phyloP scores from a whole-genome alignment of 2,113 vertebrate genomes.

The Strix uralensis region DNA sequence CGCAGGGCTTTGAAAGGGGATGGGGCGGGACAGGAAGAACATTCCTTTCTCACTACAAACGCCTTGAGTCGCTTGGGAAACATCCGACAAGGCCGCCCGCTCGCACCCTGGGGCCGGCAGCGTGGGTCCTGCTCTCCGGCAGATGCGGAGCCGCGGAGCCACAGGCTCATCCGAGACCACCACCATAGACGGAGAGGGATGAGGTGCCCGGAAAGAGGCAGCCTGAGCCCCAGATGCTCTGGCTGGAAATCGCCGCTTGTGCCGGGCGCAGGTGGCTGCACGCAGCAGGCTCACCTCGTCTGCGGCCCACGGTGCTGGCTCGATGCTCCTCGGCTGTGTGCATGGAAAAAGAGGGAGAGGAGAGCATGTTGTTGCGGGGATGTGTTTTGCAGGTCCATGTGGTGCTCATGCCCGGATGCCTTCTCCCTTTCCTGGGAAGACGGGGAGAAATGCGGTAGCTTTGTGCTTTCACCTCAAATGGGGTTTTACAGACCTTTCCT shows the following conservation, averaged over 20 bases:
- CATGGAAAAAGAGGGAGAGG: not conserved
- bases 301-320: not conserved
- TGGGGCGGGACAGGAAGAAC: constrained; percentile 47
- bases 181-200: not conserved
- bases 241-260: not conserved
- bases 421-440: not conserved
- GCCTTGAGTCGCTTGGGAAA: not conserved
- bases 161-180: constrained; percentile 8
- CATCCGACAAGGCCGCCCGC: not conserved
- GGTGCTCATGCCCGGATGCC: not conserved
- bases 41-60: constrained; percentile 56
- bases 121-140: not conserved
- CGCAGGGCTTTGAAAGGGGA: not conserved
- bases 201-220: constrained; percentile 43
- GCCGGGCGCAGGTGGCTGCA: constrained; percentile 11
- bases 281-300: not conserved
- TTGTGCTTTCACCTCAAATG: not conserved
- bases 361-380: not conserved
- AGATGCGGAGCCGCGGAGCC: constrained; percentile 9
- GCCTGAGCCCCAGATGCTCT: constrained; percentile 53
- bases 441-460: not conserved
- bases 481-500: not conserved
- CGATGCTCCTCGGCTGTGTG: not conserved
- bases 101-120: not conserved
- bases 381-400: not conserved